Evolutionary conservation across 2,797 vertebrate genomes (phyloP), one percentile per base, ranked within the genome.

Genomic region (Agapornis canus): DNA sequence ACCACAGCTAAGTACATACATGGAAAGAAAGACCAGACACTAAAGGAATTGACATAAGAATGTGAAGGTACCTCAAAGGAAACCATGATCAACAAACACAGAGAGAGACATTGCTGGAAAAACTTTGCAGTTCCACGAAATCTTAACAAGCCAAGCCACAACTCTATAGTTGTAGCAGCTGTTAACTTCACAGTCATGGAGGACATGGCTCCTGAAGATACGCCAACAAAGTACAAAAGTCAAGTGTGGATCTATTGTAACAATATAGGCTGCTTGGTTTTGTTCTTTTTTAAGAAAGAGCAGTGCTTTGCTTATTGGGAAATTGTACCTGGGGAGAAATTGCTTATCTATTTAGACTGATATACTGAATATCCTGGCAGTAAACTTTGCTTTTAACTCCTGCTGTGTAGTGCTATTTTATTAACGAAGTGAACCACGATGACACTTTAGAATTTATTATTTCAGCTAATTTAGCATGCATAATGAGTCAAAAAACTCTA

Each of bases 21-120:
- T 86, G 79, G 66, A 93, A 91, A 96, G 66, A 96, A 93, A 92
- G 70, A 96, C 78, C 75, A 96, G 86, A 92, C 86, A 92, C 64
- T 89, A 45, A 91, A 86, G 64, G 79, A 96, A 95, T 85, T 77
- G 80, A 48, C 26, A n/a, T 49, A 89, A 91, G 79, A 90, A 91
- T 92, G 81, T 65, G n/a, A 77, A 93, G 91, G 89, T 87, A 94
- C 80, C 88, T 94, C 86, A 94, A 63, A 96, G 86, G 90, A 95
- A 97, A 95, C 85, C 84, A 92, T 94, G 83, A 92, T 65, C 72
- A 91, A 56, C 32, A 52, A 96, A 89, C 61, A 87, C 47, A 94
- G 60, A 83, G 45, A 61, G 29, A 89, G 60, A 84, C 27, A 48
- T 89, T 88, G 59, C 80, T 95, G 81, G 79, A 95, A 96, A 96